A percentile compares a stretch with the other conserved stretches of the same genome.
These are phyloP conservation scores for Eolophus roseicapilla DNA, from an alignment of 2,113 vertebrate genomes.

Conservation along the genomic window DNA sequence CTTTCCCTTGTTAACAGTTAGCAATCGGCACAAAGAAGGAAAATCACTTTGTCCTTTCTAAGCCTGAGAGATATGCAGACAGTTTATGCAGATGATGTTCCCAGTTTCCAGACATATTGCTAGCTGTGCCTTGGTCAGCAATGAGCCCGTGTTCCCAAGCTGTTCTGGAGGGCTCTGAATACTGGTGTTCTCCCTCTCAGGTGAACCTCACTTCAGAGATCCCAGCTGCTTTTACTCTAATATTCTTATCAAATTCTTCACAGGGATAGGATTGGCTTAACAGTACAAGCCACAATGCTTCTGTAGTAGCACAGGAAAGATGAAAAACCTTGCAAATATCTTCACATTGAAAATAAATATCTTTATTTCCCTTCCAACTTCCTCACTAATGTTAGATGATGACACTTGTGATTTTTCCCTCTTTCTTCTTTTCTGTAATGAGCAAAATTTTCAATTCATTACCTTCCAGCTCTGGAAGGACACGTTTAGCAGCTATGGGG, in stretches of 20 bases:
- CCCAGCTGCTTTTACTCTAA: not conserved
- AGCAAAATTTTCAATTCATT: conserved; percentile 14
- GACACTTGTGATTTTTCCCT: not conserved
- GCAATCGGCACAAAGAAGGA: not conserved
- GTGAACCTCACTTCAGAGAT: not conserved
- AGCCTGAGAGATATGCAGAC: not conserved
- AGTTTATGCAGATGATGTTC: not conserved
- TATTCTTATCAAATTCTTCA: not conserved
- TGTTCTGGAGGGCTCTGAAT: not conserved
- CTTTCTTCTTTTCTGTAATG: not conserved
- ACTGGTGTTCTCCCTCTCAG: not conserved
- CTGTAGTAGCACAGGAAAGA: not conserved
- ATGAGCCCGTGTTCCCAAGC: not conserved
- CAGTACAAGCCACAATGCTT: not conserved
- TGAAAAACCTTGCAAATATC: not conserved
- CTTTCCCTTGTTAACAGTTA: not conserved
- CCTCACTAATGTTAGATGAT: not conserved
- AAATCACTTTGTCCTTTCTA: not conserved
- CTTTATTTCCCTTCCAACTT: conserved; percentile 4
- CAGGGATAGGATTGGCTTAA: not conserved
- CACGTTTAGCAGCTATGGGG: not conserved
- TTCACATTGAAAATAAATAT: not conserved
- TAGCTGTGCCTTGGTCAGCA: not conserved
- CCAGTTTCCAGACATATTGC: not conserved
- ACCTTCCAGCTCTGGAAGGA: not conserved